These are phyloP conservation scores for Bhutanitis thaidina DNA, from an alignment of 2,888 invertebrate species.

Conservation along the genomic window DNA sequence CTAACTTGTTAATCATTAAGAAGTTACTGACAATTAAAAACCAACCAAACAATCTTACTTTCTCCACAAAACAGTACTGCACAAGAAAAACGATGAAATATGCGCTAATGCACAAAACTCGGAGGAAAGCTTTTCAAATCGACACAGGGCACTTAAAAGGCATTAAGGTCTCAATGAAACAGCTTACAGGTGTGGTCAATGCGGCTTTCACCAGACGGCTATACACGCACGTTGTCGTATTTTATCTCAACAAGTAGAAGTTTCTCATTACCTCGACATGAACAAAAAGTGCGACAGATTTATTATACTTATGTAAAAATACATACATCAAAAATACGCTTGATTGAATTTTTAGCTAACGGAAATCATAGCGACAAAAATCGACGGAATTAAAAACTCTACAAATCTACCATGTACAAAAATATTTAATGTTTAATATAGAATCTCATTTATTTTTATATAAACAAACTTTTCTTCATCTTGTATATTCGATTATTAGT, in stretches of 20 bases:
- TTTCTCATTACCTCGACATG: background rate
- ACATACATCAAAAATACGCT: too few species aligned
- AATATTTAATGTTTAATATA: too few species aligned
- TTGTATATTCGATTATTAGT: too few species aligned
- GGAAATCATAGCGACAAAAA: too few species aligned
- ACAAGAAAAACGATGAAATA: background rate
- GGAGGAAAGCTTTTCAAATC: background rate
- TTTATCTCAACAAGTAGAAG: conserved; percentile 7
- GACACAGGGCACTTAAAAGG: conserved; percentile 8
- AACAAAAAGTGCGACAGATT: background rate
- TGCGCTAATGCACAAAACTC: background rate
- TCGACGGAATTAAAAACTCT: too few species aligned
- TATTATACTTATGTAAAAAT: too few species aligned
- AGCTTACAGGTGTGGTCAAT: conserved; percentile 36
- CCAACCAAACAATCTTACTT: background rate
- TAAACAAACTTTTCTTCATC: too few species aligned
- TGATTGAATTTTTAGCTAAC: too few species aligned
- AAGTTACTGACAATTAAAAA: too few species aligned
- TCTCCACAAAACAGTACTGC: background rate
- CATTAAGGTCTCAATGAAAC: conserved; percentile 29
- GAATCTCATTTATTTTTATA: too few species aligned
- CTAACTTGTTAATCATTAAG: too few species aligned
- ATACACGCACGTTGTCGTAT: conserved; percentile 16
- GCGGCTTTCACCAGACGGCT: conserved; percentile 32
- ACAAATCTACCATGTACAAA: too few species aligned